Evolutionary conservation across 2,797 vertebrate genomes (phyloP).

Genomic region (Labeo calbasu): DNA sequence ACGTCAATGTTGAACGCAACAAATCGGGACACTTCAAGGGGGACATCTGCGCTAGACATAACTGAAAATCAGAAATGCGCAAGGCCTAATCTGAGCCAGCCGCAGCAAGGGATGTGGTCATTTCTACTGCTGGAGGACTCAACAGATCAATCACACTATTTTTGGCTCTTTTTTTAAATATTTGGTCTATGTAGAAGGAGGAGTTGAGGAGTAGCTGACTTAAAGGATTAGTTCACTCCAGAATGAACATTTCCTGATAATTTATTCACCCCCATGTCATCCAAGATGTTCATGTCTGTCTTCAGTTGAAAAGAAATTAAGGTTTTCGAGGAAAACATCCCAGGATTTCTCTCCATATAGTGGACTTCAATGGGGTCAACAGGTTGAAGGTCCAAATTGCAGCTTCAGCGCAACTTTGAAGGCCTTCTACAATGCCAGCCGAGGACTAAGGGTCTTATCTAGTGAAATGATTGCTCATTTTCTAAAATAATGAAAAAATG

Average conservation of each 20-base stretch:
- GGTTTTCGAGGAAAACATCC: too few relatives aligned
- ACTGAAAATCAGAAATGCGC: background rate
- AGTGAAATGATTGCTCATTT: too few relatives aligned
- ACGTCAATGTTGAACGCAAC: constrained; percentile 3
- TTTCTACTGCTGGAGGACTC: constrained; percentile 38
- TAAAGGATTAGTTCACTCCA: background rate
- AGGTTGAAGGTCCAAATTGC: too few relatives aligned
- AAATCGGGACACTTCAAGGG: background rate
- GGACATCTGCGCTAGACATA: background rate
- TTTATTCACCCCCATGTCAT: background rate
- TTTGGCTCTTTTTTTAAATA: background rate
- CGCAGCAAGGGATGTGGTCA: constrained; percentile 42
- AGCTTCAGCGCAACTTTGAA: too few relatives aligned
- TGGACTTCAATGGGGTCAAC: too few relatives aligned
- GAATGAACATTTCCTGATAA: background rate
- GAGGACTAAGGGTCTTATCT: too few relatives aligned
- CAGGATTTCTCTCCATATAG: too few relatives aligned
- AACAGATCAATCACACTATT: background rate
- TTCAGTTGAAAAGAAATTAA: too few relatives aligned
- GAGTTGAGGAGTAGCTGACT: background rate
- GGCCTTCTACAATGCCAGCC: too few relatives aligned
- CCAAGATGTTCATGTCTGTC: too few relatives aligned
- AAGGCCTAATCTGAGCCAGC: constrained; percentile 38
- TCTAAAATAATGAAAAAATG: too few relatives aligned
- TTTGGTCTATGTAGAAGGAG: background rate